These are phyloP conservation scores for Progne subis DNA, from an alignment of 2,113 vertebrate genomes.

Conservation along the genomic window DNA sequence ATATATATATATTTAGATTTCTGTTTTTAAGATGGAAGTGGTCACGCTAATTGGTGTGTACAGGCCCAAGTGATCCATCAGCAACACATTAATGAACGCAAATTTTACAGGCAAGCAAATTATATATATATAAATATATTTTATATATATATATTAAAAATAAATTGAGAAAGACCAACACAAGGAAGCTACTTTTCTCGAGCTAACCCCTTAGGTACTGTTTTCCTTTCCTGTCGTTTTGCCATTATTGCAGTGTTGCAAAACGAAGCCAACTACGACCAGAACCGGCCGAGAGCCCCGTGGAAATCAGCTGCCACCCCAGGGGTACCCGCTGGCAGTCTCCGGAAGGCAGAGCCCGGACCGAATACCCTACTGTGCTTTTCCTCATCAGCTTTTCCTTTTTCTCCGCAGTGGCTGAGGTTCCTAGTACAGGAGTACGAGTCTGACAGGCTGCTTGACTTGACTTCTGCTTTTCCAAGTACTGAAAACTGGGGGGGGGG, in stretches of 20 bases:
- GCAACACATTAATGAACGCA: constrained; percentile 87
- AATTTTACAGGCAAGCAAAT: constrained; percentile 91
- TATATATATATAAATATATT: constrained; percentile 78
- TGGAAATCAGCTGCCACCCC: constrained; percentile 63
- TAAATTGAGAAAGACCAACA: constrained; percentile 73
- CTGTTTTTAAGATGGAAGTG: constrained; percentile 84
- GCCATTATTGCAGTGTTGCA: constrained; percentile 76
- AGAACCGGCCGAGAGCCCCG: constrained; percentile 47
- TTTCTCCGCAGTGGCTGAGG: constrained; percentile 58
- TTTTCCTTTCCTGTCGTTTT: constrained; percentile 69
- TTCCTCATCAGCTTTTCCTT: constrained; percentile 32
- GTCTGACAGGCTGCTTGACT: constrained; percentile 52
- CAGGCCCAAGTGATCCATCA: constrained; percentile 84
- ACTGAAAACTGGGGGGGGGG: neutral
- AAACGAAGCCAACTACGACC: constrained; percentile 69
- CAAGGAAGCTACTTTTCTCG: constrained; percentile 81
- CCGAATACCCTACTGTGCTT: constrained; percentile 70
- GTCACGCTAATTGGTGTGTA: constrained; percentile 82
- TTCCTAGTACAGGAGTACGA: constrained; percentile 51
- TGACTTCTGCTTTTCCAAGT: constrained; percentile 26
- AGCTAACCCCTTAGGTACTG: constrained; percentile 84
- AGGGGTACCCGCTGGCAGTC: constrained; percentile 45
- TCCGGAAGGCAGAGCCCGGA: constrained; percentile 36
- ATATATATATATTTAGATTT: constrained; percentile 76
- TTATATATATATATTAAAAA: constrained; percentile 74